Base-by-base conservation (phyloP, 1,140 invertebrate genomes). In the Cherax destructor region DNA sequence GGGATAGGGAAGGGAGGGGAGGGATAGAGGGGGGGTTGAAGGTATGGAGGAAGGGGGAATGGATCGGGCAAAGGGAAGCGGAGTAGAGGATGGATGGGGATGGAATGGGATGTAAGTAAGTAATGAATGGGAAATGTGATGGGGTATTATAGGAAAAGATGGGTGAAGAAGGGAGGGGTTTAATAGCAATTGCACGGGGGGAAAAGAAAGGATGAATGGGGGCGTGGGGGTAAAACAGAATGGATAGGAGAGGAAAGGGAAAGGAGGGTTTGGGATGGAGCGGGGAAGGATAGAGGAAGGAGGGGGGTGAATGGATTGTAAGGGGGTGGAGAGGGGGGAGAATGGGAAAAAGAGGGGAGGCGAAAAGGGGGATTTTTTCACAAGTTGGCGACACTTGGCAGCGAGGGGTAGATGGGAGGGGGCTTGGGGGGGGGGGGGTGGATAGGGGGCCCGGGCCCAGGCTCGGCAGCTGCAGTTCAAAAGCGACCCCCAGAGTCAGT, bases 401-500 rank as follows among this genome's bases (percentile, higher is more conserved):
- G 69, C 18, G n/a, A 21, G 13, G 69, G 69, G 5, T 7, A 5
- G 24, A 5, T n/a, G n/a, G 65, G 65, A 11, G 5, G 65, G 65
- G 13, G 65, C 4, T 69, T 3, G 2, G 30, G 0, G 30, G 30
- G 30, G 30, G 30, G 30, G 30, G n/a, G 30, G 30, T 1, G 30
- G 30, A 0, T 41, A 41, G 30, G 30, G 52, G 52, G 0, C 52
- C n/a, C n/a, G n/a, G 52, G 52, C 52, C 52, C 1, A 56, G 69
- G 69, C 6, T 30, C n/a, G n/a, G 69, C 6, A 21, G n/a, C 69
- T n/a, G 21, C 69, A 74, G 69, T 74, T 74, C 69, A 74, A 74
- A 74, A 74, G 69, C 69, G 69, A 74, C 69, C 69, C 69, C 69
- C 24, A 74, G 69, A 74, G 69, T 24, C 69, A 74, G 69, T 74